Conservation (phyloP, 2,797 vertebrate species). For the Cyprinodon diabolis region DNA sequence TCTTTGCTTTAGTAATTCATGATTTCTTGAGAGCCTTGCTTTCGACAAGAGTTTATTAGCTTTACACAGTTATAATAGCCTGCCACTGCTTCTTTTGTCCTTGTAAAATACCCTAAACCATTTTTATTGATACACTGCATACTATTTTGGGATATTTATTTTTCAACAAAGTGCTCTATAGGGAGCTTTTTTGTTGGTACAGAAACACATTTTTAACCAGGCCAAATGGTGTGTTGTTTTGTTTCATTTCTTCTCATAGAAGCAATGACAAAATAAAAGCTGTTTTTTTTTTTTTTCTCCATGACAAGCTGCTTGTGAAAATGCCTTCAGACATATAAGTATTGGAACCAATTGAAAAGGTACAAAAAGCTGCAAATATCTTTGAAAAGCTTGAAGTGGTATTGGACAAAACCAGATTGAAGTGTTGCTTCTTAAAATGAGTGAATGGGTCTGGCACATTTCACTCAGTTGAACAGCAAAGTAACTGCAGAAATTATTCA, state of each 20-base stretch:
- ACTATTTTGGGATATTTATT: neutral
- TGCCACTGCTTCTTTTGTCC: neutral
- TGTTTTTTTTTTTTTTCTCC: neutral
- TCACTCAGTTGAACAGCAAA: neutral
- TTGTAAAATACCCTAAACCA: constrained; percentile 1
- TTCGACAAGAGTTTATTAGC: neutral
- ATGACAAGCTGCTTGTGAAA: neutral
- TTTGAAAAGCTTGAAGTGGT: neutral
- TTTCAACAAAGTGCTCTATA: neutral
- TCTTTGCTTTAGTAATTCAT: neutral
- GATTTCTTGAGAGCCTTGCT: neutral
- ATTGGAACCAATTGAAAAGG: neutral
- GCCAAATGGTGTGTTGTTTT: neutral
- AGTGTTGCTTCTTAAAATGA: neutral
- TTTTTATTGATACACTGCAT: neutral
- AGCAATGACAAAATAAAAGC: neutral
- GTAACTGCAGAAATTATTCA: neutral
- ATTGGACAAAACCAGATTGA: neutral
- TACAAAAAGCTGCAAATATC: neutral
- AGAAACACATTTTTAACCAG: neutral
- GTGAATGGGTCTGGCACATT: neutral
- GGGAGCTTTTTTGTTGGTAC: neutral
- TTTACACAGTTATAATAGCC: constrained; percentile 2
- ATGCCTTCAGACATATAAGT: neutral
- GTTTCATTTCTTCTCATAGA: neutral